A percentile compares a stretch with the other conserved stretches of the same genome.
phyloP scores from a whole-genome alignment of 2,888 invertebrate species.

The Catocala nupta region DNA sequence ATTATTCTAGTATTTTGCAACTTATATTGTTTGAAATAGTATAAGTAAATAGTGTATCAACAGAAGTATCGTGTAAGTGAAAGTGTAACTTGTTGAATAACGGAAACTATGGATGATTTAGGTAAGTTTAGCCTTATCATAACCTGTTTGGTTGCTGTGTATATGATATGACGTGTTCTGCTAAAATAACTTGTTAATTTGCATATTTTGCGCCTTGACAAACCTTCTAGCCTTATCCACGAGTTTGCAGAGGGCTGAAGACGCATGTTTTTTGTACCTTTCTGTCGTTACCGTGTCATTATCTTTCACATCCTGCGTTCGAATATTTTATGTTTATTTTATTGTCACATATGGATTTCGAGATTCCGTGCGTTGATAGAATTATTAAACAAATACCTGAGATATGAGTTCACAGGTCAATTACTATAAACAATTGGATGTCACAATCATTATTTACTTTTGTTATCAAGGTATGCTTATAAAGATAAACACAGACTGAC shows the following conservation, averaged over 20 bases:
- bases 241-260: slow-evolving; percentile 8
- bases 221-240: slow-evolving; percentile 32
- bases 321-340: slow-evolving; percentile 31
- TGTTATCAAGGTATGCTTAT: slow-evolving; percentile 28
- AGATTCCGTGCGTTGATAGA: neutral
- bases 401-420: neutral
- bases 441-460: slow-evolving; percentile 34
- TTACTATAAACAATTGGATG: neutral
- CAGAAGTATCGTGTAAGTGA: slow-evolving; percentile 39
- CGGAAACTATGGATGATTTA: slow-evolving; percentile 80
- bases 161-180: slow-evolving; percentile 77
- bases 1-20: slow-evolving; percentile 57
- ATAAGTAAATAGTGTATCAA: slow-evolving; percentile 47
- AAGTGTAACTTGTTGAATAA: slow-evolving; percentile 34
- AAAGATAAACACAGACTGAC: slow-evolving; percentile 39
- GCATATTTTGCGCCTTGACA: slow-evolving; percentile 47
- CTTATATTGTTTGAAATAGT: slow-evolving; percentile 34
- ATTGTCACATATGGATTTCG: slow-evolving; percentile 14
- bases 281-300: slow-evolving; percentile 4
- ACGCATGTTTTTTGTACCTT: slow-evolving; percentile 9
- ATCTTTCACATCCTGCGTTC: slow-evolving; percentile 11
- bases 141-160: slow-evolving; percentile 78
- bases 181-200: slow-evolving; percentile 64
- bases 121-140: slow-evolving; percentile 83
- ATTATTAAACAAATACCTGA: neutral